Conservation (phyloP, 2,113 vertebrate species). For the Dinomys branickii region DNA sequence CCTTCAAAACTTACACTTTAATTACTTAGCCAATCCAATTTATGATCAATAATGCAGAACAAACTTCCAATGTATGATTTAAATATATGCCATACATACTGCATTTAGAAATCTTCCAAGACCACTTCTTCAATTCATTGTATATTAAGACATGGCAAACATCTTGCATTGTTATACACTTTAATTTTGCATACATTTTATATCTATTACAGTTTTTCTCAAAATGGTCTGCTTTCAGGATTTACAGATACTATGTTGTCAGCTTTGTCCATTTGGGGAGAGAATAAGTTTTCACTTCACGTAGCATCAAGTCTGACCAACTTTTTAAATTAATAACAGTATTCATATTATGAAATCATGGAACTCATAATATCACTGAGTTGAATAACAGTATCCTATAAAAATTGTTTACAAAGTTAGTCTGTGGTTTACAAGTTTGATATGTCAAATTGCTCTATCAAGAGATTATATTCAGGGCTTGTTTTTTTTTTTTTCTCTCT, state of each 20-base stretch:
- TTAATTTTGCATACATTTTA: neutral
- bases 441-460: neutral
- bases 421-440: neutral
- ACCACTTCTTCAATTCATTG: neutral
- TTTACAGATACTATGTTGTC: neutral
- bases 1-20: constrained; percentile 68
- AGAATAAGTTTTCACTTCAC: neutral
- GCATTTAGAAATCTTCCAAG: neutral
- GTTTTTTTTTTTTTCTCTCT: neutral
- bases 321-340: neutral
- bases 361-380: neutral
- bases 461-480: neutral
- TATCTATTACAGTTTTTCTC: neutral
- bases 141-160: neutral
- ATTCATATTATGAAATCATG: neutral
- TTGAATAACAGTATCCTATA: neutral
- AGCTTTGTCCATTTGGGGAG: neutral
- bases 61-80: neutral
- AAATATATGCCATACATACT: neutral
- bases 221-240: neutral
- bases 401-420: neutral
- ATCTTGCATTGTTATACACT: neutral
- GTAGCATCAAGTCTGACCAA: constrained; percentile 20
- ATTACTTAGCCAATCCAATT: constrained; percentile 64
- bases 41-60: constrained; percentile 62